Conservation (phyloP, 2,113 vertebrate species). For the Oryzias curvinotus region DNA sequence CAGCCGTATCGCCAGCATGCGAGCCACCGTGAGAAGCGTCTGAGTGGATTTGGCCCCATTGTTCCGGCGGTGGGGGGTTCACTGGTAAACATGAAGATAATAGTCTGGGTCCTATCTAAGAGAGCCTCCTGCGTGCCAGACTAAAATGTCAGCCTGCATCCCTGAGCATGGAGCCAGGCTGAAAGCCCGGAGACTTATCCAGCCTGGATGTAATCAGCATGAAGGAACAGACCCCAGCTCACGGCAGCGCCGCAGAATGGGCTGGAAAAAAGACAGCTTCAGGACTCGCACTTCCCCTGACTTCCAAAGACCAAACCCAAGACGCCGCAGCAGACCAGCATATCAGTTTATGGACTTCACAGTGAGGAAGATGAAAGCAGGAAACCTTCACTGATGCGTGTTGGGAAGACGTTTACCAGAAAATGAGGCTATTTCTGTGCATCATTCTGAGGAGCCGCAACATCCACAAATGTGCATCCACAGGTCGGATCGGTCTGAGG, state of each 20-base stretch:
- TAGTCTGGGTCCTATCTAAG: conserved; percentile 50
- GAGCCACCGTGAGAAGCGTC: conserved; percentile 32
- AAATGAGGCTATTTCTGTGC: conserved; percentile 9
- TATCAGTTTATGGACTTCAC: conserved; percentile 22
- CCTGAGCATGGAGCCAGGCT: conserved; percentile 38
- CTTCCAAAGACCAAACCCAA: conserved; percentile 23
- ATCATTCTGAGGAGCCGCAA: not conserved
- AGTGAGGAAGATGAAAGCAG: conserved; percentile 13
- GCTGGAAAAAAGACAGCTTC: conserved; percentile 57
- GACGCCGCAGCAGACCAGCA: conserved; percentile 34
- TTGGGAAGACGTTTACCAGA: conserved; percentile 2
- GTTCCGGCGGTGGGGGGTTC: conserved; percentile 57
- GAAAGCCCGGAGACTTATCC: conserved; percentile 64
- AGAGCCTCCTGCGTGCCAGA: conserved; percentile 52
- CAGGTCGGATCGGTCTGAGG: conserved; percentile 3
- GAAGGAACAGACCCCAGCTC: conserved; percentile 61
- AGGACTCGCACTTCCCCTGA: not conserved
- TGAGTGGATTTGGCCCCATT: conserved; percentile 42
- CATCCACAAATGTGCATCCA: not conserved
- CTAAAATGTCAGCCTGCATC: conserved; percentile 65
- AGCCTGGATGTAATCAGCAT: conserved; percentile 64
- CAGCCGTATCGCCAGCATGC: conserved; percentile 25
- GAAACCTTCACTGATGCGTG: not conserved
- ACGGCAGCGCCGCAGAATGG: conserved; percentile 35
- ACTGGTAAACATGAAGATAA: conserved; percentile 62